Evolutionary conservation across 92 coral and sea anemone species (phyloP).

Genomic region (Paragorgia papillata): DNA sequence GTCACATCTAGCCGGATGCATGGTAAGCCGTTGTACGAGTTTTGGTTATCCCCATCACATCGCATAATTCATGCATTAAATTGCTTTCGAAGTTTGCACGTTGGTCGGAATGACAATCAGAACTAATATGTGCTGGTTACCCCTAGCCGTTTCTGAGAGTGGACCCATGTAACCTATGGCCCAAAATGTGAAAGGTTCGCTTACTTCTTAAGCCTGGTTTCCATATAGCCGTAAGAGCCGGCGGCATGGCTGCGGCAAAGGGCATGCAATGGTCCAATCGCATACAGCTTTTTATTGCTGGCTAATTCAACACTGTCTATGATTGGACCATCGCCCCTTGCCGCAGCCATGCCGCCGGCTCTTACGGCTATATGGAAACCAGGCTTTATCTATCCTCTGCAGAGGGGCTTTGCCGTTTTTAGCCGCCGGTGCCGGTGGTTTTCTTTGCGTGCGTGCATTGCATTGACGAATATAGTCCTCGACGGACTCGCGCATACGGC

Average conservation of each 20-base stretch:
- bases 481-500: slow-evolving; percentile 43
- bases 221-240: no score
- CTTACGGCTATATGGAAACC: no score
- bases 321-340: no score
- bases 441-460: slow-evolving; percentile 27
- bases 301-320: no score
- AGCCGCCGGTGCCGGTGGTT: slow-evolving; percentile 18
- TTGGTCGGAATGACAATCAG: slow-evolving; percentile 45
- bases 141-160: slow-evolving; percentile 44
- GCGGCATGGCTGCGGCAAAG: no score
- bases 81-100: slow-evolving; percentile 40
- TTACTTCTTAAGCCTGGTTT: slow-evolving; percentile 43
- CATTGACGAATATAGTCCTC: slow-evolving; percentile 37
- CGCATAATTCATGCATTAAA: slow-evolving; percentile 51
- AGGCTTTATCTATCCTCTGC: no score
- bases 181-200: slow-evolving; percentile 64
- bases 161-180: slow-evolving; percentile 66
- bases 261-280: no score
- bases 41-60: slow-evolving; percentile 52
- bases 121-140: slow-evolving; percentile 55
- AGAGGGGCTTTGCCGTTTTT: slow-evolving; percentile 46
- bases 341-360: no score
- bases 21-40: slow-evolving; percentile 50
- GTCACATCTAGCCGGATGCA: slow-evolving; percentile 50
- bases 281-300: no score